A percentile compares a stretch with the other conserved stretches of the same genome.
These are phyloP conservation scores for Myotis findleyi DNA, from an alignment of 2,797 vertebrate species.

Conservation along the genomic window DNA sequence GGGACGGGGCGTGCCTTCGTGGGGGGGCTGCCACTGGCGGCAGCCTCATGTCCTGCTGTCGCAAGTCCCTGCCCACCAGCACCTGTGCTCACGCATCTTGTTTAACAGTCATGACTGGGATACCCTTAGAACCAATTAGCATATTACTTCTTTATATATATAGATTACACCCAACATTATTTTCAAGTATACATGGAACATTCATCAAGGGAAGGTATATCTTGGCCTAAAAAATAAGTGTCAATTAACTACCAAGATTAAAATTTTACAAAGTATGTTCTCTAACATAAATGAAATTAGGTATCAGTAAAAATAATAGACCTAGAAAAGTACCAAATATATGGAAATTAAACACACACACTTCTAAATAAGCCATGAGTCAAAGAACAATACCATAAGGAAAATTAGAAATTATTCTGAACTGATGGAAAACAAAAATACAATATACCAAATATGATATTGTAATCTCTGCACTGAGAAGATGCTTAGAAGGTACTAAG, in stretches of 20 bases:
- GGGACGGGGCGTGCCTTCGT: too few relatives aligned
- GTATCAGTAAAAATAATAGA: slow-evolving; percentile 8
- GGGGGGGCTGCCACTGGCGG: too few relatives aligned
- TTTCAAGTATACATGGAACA: neutral
- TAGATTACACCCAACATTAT: neutral
- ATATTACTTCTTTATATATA: too few relatives aligned
- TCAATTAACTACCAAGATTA: neutral
- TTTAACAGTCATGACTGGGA: too few relatives aligned
- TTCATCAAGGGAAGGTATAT: neutral
- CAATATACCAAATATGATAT: neutral
- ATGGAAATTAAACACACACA: slow-evolving; percentile 28
- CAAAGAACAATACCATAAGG: neutral
- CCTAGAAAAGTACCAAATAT: neutral
- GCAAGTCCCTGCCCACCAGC: too few relatives aligned
- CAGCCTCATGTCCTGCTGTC: too few relatives aligned
- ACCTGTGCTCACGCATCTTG: too few relatives aligned
- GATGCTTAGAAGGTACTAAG: neutral
- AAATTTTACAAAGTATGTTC: slow-evolving; percentile 20
- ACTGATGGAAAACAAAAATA: slow-evolving; percentile 17
- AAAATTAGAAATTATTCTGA: slow-evolving; percentile 42
- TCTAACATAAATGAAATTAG: slow-evolving; percentile 22
- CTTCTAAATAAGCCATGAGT: neutral
- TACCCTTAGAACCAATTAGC: too few relatives aligned
- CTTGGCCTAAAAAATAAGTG: neutral
- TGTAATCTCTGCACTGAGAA: neutral